Evolutionary conservation across 2,113 vertebrate species (phyloP), one percentile per base, ranked within the genome.

Genomic region (Amphilophus citrinellus): DNA sequence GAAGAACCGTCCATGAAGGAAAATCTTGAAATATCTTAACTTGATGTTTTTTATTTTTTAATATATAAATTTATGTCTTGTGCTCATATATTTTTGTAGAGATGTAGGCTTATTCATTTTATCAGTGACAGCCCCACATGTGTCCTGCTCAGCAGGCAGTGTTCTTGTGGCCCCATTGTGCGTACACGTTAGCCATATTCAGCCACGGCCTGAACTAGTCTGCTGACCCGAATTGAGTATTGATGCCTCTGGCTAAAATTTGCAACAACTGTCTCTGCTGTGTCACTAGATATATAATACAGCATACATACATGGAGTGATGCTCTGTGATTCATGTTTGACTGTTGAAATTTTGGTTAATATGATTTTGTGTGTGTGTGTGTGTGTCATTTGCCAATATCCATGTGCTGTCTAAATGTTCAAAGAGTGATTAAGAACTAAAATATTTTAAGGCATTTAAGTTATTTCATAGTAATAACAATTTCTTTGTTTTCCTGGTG

Each of bases 161-260:
- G 80, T 11, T 57, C 59, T 61, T 81, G 35, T 42, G 79, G 32
- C 60, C 84, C 35, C 65, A 6, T n/a, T 80, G 42, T 47, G 65
- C 39, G 3, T 47, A 32, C 73, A 10, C 11, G 30, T 58, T 60
- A 7, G 61, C 77, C 77, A 59, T 63, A 76, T 80, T 53, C 61
- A 79, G 83, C 42, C 65, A 18, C 83, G 83, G 57, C 77, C 73
- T 80, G 61, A 78, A 59, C 73, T 73, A 61, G 63, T 81, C 86
- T 37, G 79, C 50, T 89, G 91, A 93, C 92, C 90, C 84, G 66
- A 91, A 87, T 92, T 66, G 77, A 82, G 53, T 81, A 87, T 89
- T 66, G 88, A 86, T n/a, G 81, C 80, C 59, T 77, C 60, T 35
- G 78, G 81, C 85, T 83, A 56, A 66, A 84, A 78, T 27, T 85